Evolutionary conservation across 2,113 vertebrate species (phyloP), one percentile per base, ranked within the genome.

Genomic region (Leiothrix lutea): DNA sequence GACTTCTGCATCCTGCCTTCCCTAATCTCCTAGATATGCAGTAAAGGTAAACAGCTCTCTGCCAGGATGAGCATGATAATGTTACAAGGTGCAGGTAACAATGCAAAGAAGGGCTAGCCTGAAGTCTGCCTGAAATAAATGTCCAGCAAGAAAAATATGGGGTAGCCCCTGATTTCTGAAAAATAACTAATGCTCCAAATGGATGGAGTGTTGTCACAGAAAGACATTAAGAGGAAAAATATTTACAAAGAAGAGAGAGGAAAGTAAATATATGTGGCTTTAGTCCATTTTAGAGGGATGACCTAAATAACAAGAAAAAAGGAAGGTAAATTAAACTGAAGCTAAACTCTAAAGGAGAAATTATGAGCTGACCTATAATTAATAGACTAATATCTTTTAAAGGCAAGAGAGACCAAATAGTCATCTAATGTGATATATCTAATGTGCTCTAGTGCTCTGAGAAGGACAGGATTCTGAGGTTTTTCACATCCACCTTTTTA

Each of bases 341-440:
- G 33, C 7, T 53, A 22, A 88, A 78, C 24, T 91, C 61, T 62
- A 62, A 28, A 10, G 31, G 11, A 90, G 25, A 94, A 91, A 75
- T 84, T 4, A 51, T 89, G 73, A 67, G 0, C 21, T 79, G 61
- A 53, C 65, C 21, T 75, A 60, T 89, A 95, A 87, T 94, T 89
- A 89, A 89, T 47, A 71, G 84, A 84, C 20, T 86, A 84, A 89
- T 89, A 87, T 5, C 17, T 89, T 89, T 72, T 67, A 95, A 89
- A 89, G 47, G 70, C 65, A 81, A 67, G 53, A 57, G 28, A 92
- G 47, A 95, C 20, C 42, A 89, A 78, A 91, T 60, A 79, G 71
- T 67, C 45, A 60, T 47, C 26, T 78, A 54, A 54, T n/a, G 14
- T 73, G 48, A 67, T 64, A 44, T 60, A 47, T 35, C 70, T 38